A percentile compares a stretch with the other conserved stretches of the same genome.
Conservation (phyloP, 2,888 invertebrate genomes). For the Himalopsyche japonica region DNA sequence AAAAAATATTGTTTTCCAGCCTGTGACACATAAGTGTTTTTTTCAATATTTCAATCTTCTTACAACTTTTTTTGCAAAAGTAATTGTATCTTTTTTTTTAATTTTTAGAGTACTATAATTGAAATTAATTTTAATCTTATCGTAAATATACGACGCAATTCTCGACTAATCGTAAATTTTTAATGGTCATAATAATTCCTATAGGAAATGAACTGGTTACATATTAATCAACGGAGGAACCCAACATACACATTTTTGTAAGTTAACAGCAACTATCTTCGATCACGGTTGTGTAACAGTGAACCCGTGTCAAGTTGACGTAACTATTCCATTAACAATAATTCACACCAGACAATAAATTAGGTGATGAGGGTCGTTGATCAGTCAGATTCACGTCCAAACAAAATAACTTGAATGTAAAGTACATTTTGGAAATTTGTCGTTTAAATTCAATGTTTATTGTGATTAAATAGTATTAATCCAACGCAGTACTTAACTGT, state of each 20-base stretch:
- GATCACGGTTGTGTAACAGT: not conserved
- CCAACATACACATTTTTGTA: not conserved
- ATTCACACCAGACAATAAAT: not conserved
- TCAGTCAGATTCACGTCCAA: not conserved
- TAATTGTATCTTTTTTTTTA: too few species aligned
- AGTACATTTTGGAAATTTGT: not conserved
- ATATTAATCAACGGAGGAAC: not conserved
- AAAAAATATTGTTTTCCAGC: too few species aligned
- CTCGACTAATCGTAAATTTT: too few species aligned
- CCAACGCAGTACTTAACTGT: too few species aligned
- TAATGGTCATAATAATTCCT: not conserved
- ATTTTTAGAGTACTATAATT: too few species aligned
- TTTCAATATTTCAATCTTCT: too few species aligned
- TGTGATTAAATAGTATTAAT: too few species aligned
- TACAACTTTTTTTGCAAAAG: too few species aligned
- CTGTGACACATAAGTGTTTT: too few species aligned
- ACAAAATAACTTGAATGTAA: not conserved
- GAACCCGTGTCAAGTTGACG: not conserved
- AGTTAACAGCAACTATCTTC: not conserved
- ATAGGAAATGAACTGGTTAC: slow-evolving; percentile 11
- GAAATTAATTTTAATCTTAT: too few species aligned
- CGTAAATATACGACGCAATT: too few species aligned
- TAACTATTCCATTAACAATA: not conserved
- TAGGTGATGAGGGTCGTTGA: not conserved
- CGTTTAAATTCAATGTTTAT: not conserved